These are phyloP conservation scores for Tiaroga cobitis DNA, from an alignment of 2,797 vertebrate genomes.

Conservation along the genomic window DNA sequence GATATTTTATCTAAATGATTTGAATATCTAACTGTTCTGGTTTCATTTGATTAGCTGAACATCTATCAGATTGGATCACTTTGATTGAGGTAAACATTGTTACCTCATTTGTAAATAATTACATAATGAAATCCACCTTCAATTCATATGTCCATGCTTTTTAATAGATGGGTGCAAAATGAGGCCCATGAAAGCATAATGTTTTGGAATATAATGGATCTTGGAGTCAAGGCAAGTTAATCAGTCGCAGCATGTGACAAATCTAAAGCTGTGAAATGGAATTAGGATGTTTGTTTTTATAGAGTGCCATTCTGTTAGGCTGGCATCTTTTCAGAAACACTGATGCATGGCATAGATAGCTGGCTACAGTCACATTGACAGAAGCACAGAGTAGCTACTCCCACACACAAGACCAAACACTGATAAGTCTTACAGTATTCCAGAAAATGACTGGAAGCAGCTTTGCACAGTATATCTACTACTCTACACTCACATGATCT, in stretches of 20 bases:
- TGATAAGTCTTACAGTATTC: neutral
- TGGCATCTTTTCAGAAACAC: conserved; percentile 42
- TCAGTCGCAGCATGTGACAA: conserved; percentile 31
- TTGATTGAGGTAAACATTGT: neutral
- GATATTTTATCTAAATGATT: neutral
- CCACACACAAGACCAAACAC: conserved; percentile 59
- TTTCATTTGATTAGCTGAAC: neutral
- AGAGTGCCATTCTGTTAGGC: conserved; percentile 26
- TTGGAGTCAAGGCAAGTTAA: neutral
- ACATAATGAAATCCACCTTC: conserved; percentile 14
- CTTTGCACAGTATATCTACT: conserved; percentile 7
- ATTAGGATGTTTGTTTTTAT: conserved; percentile 37
- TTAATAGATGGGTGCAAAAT: conserved; percentile 7
- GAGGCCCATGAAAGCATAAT: neutral
- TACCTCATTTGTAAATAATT: neutral
- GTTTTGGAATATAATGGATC: conserved; percentile 5
- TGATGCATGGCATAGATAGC: conserved; percentile 56
- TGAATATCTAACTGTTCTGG: neutral
- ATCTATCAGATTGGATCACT: neutral
- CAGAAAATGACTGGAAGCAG: conserved; percentile 31
- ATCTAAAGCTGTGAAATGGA: conserved; percentile 31
- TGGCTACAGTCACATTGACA: conserved; percentile 70
- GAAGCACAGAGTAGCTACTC: conserved; percentile 55
- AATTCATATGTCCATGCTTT: neutral
- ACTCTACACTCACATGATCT: conserved; percentile 18